Evolutionary conservation across 92 coral and sea anemone species (phyloP), one percentile per base, ranked within the genome.

Genomic region (Palythoa caribaeorum): DNA sequence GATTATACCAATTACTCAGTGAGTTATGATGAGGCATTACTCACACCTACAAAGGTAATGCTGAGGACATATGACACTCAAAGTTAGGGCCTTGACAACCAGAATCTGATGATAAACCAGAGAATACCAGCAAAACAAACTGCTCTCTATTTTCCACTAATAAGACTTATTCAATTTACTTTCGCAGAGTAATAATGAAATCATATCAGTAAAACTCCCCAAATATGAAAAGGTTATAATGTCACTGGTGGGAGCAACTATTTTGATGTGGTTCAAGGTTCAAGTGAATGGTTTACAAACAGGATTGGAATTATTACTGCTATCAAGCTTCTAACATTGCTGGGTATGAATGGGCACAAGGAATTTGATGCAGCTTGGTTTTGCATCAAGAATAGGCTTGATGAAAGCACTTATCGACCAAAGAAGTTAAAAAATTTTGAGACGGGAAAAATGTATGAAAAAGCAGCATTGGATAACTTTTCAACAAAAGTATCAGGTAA

Each of bases 51-150:
- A 52, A 38, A 16, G 89, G 55, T 39, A 89, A 53, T 66, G 68
- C 85, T 84, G 92, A 89, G 63, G 92, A 89, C 19, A 68, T 84
- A 77, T 89, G 92, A 86, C 89, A 84, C 65, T 77, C 89, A 20
- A 84, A 76, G 20, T 36, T 89, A 78, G 83, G 72, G 6, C 53
- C 80, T 3, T 8, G 60, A 0, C 60, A 54, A 54, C 12, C 71
- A 79, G 71, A 80, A 38, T 66, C 38, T 5, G 80, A 21, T 7
- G 6, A 20, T 79, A 36, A 16, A 77, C 78, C 38, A 79, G 62
- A 78, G 63, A 62, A 12, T 57, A 78, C 79, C 52, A 17, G 38
- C 38, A 51, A 37, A 53, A 75, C 71, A 70, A 36, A 75, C 76
- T 36, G 36, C 57, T 74, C 68, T 70, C 7, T 80, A 72, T 88